These are phyloP conservation scores for Chrysemys picta DNA, from an alignment of 2,113 vertebrate genomes.

Conservation along the genomic window DNA sequence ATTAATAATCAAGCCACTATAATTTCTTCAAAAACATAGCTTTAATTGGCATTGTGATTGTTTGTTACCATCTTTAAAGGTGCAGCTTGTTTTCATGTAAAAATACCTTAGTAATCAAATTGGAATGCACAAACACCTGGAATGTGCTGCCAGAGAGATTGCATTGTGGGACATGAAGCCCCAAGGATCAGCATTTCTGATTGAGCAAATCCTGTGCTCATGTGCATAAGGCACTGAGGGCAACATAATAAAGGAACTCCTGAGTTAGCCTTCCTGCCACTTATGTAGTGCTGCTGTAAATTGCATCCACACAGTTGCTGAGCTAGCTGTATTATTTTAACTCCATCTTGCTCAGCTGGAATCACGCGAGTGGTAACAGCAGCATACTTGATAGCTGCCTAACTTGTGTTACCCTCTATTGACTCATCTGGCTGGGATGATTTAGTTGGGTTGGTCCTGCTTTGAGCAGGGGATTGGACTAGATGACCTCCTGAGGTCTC, in stretches of 20 bases:
- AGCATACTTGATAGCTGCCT: background rate
- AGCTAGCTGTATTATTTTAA: conserved; percentile 48
- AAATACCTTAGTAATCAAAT: conserved; percentile 12
- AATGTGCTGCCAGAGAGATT: conserved; percentile 27
- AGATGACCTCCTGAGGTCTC: too few relatives aligned
- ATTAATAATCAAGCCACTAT: background rate
- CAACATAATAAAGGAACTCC: conserved; percentile 28
- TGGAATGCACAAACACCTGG: conserved; percentile 57
- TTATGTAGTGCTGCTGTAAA: background rate
- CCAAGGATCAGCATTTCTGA: conserved; percentile 56
- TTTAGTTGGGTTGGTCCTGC: too few relatives aligned
- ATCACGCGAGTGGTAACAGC: background rate
- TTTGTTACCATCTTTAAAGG: conserved; percentile 43
- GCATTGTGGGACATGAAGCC: conserved; percentile 26
- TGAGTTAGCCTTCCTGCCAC: conserved; percentile 20
- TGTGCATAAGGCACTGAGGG: background rate
- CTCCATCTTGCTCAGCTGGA: background rate
- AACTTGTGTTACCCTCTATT: background rate
- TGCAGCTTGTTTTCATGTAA: conserved; percentile 41
- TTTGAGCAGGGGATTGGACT: too few relatives aligned
- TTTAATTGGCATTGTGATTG: background rate
- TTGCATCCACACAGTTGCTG: conserved; percentile 6
- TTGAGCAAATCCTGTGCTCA: conserved; percentile 48
- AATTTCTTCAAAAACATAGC: conserved; percentile 34
- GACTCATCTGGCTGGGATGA: too few relatives aligned